These are phyloP conservation scores for Conops quadrifasciatus DNA, from an alignment of 2,888 invertebrate species.

Conservation along the genomic window DNA sequence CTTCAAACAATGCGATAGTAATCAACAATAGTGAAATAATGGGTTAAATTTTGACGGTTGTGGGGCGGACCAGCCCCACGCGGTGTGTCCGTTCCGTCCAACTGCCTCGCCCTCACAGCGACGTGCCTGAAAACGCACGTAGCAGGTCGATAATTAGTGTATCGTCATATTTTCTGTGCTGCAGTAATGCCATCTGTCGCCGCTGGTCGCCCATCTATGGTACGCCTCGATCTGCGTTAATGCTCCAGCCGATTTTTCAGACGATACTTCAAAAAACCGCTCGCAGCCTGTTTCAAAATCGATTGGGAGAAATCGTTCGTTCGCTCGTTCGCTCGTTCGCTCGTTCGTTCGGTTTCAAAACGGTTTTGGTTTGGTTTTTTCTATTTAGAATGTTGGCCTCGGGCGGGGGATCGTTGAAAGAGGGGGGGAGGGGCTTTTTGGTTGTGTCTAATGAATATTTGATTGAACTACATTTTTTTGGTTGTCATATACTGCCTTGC, in stretches of 20 bases:
- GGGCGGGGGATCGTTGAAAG: no score
- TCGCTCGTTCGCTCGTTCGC: not conserved
- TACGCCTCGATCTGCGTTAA: conserved; percentile 1
- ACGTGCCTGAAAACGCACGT: conserved; percentile 2
- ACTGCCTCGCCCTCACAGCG: not conserved
- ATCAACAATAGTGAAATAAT: not conserved
- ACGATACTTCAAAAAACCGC: not conserved
- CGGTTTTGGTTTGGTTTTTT: not conserved
- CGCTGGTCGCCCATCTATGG: not conserved
- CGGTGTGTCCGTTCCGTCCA: not conserved
- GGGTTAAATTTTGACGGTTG: not conserved
- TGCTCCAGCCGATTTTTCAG: not conserved
- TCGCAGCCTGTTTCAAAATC: not conserved
- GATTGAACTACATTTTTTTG: conserved; percentile 21
- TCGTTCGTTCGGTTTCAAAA: not conserved
- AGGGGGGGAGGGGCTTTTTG: no score
- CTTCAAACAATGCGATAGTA: not conserved
- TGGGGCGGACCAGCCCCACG: not conserved
- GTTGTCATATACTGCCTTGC: not conserved
- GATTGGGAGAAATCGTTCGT: conserved; percentile 1
- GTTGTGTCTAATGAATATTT: conserved; percentile 26
- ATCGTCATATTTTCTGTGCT: conserved; percentile 1
- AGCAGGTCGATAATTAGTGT: conserved; percentile 31
- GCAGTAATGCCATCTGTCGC: not conserved
- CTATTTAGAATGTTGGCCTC: no score